Conservation (phyloP, 2,888 invertebrate genomes). For the Ormyrus rosae region DNA sequence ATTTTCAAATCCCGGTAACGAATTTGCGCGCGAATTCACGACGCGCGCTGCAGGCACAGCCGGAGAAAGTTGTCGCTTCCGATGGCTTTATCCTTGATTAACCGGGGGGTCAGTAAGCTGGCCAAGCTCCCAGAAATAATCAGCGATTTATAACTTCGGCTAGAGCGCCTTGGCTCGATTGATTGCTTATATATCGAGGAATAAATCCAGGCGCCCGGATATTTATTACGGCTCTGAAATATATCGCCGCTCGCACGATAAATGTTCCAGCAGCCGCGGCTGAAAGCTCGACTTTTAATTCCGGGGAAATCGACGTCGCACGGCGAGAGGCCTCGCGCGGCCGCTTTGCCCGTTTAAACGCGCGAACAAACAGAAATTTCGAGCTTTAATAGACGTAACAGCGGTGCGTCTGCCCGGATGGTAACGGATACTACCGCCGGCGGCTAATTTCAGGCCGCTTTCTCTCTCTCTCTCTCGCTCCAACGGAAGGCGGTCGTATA, state of each 20-base stretch:
- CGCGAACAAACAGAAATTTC: constrained; percentile 36
- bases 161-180: too few species aligned
- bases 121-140: too few species aligned
- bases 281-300: too few species aligned
- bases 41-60: background rate
- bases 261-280: too few species aligned
- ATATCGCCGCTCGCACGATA: too few species aligned
- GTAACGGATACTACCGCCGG: constrained; percentile 28
- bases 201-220: too few species aligned
- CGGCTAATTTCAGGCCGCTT: constrained; percentile 35
- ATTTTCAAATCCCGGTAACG: constrained; percentile 18
- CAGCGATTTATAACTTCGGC: too few species aligned
- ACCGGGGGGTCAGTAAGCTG: too few species aligned
- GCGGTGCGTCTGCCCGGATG: background rate
- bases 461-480: background rate
- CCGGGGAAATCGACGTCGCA: background rate
- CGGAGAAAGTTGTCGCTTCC: background rate
- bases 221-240: too few species aligned
- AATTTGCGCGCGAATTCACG: constrained; percentile 26
- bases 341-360: constrained; percentile 1
- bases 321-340: background rate
- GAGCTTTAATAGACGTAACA: constrained; percentile 36
- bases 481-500: background rate
- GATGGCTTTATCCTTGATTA: too few species aligned
- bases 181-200: too few species aligned